Evolutionary conservation across 2,888 invertebrate genomes (phyloP).

Genomic region (Pemphredon lugubris): DNA sequence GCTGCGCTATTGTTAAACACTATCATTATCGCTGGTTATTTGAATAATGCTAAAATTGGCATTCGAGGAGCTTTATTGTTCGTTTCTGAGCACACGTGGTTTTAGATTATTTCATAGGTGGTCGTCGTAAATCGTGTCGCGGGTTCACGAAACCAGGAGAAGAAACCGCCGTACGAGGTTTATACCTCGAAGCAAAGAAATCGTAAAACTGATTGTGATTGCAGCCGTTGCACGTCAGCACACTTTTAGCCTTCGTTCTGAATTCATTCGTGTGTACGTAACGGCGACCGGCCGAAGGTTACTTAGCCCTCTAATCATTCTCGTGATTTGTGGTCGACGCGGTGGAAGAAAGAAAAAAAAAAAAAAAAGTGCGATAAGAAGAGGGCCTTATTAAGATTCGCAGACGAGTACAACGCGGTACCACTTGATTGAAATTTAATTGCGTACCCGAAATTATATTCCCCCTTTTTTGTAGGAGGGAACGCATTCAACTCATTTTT

Average conservation of each 20-base stretch:
- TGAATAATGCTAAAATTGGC: too few relatives aligned
- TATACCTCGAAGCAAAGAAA: conserved; percentile 34
- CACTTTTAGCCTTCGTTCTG: not conserved
- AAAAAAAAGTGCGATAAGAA: not conserved
- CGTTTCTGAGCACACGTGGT: too few relatives aligned
- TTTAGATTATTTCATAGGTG: too few relatives aligned
- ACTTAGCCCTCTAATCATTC: conserved; percentile 43
- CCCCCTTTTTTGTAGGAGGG: too few relatives aligned
- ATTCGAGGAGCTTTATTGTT: too few relatives aligned
- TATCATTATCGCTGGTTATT: too few relatives aligned
- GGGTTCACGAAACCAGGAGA: too few relatives aligned
- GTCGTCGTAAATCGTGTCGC: too few relatives aligned
- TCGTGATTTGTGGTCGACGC: conserved; percentile 32
- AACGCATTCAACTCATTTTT: too few relatives aligned
- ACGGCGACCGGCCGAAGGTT: conserved; percentile 9
- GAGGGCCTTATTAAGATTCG: conserved; percentile 32
- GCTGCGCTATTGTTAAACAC: too few relatives aligned
- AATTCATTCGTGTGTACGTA: not conserved
- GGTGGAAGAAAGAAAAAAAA: conserved; percentile 5
- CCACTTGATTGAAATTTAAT: conserved; percentile 47
- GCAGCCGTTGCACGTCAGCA: conserved; percentile 6
- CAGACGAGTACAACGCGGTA: conserved; percentile 1
- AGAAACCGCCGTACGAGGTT: conserved; percentile 33
- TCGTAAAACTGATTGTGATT: conserved; percentile 53
- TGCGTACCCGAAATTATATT: conserved; percentile 29